Evolutionary conservation across 2,797 vertebrate species (phyloP).

Genomic region (Ctenochaetus hawaiiensis): DNA sequence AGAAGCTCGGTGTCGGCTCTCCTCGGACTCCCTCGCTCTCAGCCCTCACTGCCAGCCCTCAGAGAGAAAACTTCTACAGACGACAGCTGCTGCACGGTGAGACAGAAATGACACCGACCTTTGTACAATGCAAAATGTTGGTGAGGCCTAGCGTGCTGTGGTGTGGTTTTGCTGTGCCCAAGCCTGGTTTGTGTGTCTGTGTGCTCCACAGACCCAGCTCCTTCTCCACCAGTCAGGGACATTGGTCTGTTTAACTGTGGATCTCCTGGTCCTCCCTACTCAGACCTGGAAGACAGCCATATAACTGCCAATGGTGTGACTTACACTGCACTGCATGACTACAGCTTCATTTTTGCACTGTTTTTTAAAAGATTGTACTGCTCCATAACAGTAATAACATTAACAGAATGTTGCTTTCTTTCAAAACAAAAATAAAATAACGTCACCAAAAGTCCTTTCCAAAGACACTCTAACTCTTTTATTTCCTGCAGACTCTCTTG

Average conservation of each 20-base stretch:
- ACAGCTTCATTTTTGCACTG: constrained; percentile 30
- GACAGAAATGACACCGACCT: not conserved
- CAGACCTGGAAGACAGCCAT: constrained; percentile 84
- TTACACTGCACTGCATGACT: constrained; percentile 61
- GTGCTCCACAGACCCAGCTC: constrained; percentile 87
- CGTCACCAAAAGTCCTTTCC: not conserved
- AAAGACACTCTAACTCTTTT: constrained; percentile 2
- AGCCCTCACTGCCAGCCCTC: constrained; percentile 79
- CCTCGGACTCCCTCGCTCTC: constrained; percentile 75
- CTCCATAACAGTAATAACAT: constrained; percentile 8
- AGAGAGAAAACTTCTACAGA: constrained; percentile 82
- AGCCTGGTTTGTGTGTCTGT: constrained; percentile 69
- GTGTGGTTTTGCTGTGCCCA: constrained; percentile 45
- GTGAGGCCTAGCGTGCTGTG: constrained; percentile 50
- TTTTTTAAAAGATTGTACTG: not conserved
- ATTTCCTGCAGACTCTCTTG: constrained; percentile 73
- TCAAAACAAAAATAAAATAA: not conserved
- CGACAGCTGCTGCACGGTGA: constrained; percentile 86
- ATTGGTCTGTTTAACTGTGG: constrained; percentile 88
- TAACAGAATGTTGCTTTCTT: constrained; percentile 8
- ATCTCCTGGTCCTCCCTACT: constrained; percentile 82
- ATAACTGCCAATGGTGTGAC: constrained; percentile 85
- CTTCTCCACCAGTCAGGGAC: constrained; percentile 93
- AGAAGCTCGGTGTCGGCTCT: constrained; percentile 79
- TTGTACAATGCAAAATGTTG: not conserved